phyloP scores from a whole-genome alignment of 1,140 invertebrate genomes.

The Arctopsyche grandis region DNA sequence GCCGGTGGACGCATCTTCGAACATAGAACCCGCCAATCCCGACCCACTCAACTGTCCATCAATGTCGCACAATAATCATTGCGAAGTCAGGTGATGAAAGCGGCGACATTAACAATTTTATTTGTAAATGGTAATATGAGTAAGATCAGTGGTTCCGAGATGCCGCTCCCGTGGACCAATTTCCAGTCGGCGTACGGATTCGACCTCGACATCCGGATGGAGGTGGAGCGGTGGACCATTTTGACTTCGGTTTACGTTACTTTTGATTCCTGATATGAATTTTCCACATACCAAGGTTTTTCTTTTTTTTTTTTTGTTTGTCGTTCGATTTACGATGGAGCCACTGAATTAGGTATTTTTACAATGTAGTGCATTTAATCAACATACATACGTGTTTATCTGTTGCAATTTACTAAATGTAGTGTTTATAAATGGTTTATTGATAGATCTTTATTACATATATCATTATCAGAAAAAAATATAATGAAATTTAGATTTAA shows the following conservation, averaged over 20 bases:
- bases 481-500: no score
- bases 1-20: slow-evolving; percentile 56
- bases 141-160: background rate
- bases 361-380: slow-evolving; percentile 21
- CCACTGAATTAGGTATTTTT: background rate
- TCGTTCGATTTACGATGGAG: background rate
- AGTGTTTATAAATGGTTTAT: background rate
- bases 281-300: no score
- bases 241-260: no score
- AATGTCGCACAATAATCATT: slow-evolving; percentile 78
- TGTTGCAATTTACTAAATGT: slow-evolving; percentile 3
- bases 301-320: no score
- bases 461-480: background rate
- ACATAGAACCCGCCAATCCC: slow-evolving; percentile 55
- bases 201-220: background rate
- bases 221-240: no score
- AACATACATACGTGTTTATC: background rate
- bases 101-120: slow-evolving; percentile 47
- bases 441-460: background rate
- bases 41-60: slow-evolving; percentile 63
- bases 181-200: background rate
- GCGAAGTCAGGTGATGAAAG: slow-evolving; percentile 87
- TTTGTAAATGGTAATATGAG: background rate
- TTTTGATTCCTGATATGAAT: no score
- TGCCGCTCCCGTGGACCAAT: background rate